A percentile compares a stretch with the other conserved stretches of the same genome.
Evolutionary conservation across 2,888 invertebrate species (phyloP).

Genomic region (Erynnis tages): DNA sequence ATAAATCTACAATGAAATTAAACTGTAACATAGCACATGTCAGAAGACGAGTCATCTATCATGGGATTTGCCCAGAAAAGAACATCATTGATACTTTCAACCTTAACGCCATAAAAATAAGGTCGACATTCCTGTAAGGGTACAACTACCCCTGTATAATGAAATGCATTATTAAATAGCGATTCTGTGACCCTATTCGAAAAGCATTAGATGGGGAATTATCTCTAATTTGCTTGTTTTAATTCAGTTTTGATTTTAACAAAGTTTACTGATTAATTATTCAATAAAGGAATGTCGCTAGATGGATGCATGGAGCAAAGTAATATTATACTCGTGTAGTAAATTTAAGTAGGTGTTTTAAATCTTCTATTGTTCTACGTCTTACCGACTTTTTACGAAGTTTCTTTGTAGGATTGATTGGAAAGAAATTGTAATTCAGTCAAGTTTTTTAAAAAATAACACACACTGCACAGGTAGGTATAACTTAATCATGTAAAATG

Average conservation of each 20-base stretch:
- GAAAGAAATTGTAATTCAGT: no score
- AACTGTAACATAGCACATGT: conserved; percentile 48
- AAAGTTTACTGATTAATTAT: conserved; percentile 72
- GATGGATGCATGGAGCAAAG: neutral
- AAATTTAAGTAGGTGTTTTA: no score
- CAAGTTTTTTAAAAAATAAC: no score
- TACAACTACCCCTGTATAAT: conserved; percentile 42
- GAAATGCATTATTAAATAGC: conserved; percentile 71
- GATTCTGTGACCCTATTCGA: conserved; percentile 72
- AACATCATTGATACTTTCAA: conserved; percentile 12
- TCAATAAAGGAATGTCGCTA: conserved; percentile 43
- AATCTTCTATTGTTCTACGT: no score
- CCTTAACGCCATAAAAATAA: conserved; percentile 17
- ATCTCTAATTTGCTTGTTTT: conserved; percentile 76
- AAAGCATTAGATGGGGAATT: conserved; percentile 65
- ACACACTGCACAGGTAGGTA: no score
- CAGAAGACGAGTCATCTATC: conserved; percentile 58
- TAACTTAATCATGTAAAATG: no score
- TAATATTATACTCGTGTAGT: no score
- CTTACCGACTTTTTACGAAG: no score
- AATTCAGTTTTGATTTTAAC: conserved; percentile 76
- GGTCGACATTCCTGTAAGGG: conserved; percentile 31
- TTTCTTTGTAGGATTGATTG: no score
- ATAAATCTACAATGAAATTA: conserved; percentile 57
- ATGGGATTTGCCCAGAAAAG: conserved; percentile 44